Conservation (phyloP, 1,140 invertebrate genomes). For the Drosophila asahinai region DNA sequence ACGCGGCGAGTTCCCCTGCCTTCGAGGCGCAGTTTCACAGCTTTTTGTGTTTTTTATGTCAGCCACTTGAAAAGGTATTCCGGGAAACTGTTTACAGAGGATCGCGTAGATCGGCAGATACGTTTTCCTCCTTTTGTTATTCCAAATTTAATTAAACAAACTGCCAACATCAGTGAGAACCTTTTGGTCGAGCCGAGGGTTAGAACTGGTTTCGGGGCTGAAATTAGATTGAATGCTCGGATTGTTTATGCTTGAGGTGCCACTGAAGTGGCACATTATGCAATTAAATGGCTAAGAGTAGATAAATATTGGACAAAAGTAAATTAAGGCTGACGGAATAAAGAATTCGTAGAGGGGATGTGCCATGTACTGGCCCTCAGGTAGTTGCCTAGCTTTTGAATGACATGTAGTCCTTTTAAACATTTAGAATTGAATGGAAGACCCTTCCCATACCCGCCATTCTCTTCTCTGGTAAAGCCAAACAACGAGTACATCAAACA, state of each 20-base stretch:
- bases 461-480: not conserved
- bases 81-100: slow-evolving; percentile 50
- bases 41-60: slow-evolving; percentile 41
- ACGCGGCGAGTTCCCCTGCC: slow-evolving; percentile 25
- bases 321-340: slow-evolving; percentile 5
- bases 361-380: not conserved
- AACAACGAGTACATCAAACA: not conserved
- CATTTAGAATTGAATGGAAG: not conserved
- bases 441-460: not conserved
- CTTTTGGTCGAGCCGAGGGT: slow-evolving; percentile 13
- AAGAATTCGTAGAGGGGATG: not conserved
- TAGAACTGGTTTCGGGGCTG: slow-evolving; percentile 13
- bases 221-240: slow-evolving; percentile 17
- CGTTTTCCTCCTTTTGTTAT: slow-evolving; percentile 51
- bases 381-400: not conserved
- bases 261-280: slow-evolving; percentile 19
- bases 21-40: slow-evolving; percentile 25
- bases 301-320: slow-evolving; percentile 13
- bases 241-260: slow-evolving; percentile 20
- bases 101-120: slow-evolving; percentile 33
- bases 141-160: slow-evolving; percentile 75
- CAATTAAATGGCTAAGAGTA: slow-evolving; percentile 21
- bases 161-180: slow-evolving; percentile 56
- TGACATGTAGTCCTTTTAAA: not conserved
- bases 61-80: slow-evolving; percentile 73